A percentile compares a stretch with the other conserved stretches of the same genome.
phyloP scores from a whole-genome alignment of 1,140 invertebrate species.

The Ylistrum balloti region DNA sequence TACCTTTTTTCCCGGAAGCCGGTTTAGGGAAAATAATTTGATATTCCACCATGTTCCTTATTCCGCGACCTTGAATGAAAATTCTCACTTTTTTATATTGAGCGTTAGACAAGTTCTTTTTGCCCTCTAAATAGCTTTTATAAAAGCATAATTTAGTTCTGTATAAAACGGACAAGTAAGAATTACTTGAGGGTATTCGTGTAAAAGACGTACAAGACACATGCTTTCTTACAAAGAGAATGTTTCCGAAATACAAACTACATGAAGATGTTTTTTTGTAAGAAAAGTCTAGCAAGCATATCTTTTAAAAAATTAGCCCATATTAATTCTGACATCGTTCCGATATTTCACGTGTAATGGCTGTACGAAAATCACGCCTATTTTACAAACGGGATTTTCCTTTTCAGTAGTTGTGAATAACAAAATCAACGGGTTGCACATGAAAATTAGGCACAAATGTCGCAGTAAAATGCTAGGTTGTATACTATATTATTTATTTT shows the following conservation, averaged over 20 bases:
- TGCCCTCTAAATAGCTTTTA: neutral
- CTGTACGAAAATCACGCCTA: neutral
- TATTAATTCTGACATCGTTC: neutral
- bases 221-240: neutral
- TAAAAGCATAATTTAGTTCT: neutral
- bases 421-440: too few species aligned
- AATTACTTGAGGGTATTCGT: neutral
- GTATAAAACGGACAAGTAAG: neutral
- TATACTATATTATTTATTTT: too few species aligned
- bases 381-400: too few species aligned
- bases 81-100: neutral
- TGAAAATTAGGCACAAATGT: too few species aligned
- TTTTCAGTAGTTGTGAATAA: too few species aligned
- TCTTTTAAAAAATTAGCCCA: neutral
- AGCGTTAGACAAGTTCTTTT: constrained; percentile 1
- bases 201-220: neutral
- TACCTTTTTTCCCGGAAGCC: neutral
- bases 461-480: too few species aligned
- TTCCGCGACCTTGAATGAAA: neutral
- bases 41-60: neutral
- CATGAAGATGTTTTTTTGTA: neutral
- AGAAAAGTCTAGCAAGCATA: neutral
- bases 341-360: neutral
- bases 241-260: neutral
- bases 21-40: neutral